Base-by-base conservation (phyloP, 2,113 vertebrate genomes). In the Gambusia holbrooki region DNA sequence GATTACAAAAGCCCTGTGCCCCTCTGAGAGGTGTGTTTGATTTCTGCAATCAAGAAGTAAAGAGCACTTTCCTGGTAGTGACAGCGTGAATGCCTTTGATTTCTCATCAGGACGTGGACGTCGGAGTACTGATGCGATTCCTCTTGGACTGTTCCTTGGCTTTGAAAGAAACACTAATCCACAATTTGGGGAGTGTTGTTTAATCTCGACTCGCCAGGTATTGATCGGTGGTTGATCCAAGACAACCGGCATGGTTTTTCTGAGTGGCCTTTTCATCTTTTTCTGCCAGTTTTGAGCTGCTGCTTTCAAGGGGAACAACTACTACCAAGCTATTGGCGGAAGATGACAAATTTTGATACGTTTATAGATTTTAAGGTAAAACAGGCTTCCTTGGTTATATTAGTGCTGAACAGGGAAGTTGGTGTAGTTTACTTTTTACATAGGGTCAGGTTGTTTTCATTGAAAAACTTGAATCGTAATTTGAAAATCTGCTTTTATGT, bases 1-100 rank as follows among this genome's bases (percentile, higher is more conserved):
- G 61, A 87, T 87, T 82, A 87, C 72, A 76, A 69, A 71, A 67
- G 72, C 77, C 17, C 80, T 40, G 61, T 13, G 6, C 1, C 54
- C 86, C 42, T 69, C 75, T 17, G 58, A 71, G 73, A 85, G 71
- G 69, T 51, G 30, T 22, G 62, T 74, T 78, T 76, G 66, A 80
- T 61, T 77, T 62, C 62, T 4, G 17, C 66, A 72, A 84, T 85
- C 42, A 54, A 71, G 51, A 81, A 25, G 76, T 69, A 63, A 17
- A 63, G 72, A 71, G 77, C 58, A 1, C 25, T 72, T 17, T 45
- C 0, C 66, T 67, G 30, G 65, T 40, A 30, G 69, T 80, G 58
- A 69, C 71, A n/a, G 62, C 76, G 66, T 69, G 42, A 72, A 27
- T 5, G 27, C 58, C 51, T 86, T 66, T 67, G 74, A 71, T 74